These are phyloP conservation scores for Tenebrosternarchus preto DNA, from an alignment of 2,113 vertebrate species.

Conservation along the genomic window DNA sequence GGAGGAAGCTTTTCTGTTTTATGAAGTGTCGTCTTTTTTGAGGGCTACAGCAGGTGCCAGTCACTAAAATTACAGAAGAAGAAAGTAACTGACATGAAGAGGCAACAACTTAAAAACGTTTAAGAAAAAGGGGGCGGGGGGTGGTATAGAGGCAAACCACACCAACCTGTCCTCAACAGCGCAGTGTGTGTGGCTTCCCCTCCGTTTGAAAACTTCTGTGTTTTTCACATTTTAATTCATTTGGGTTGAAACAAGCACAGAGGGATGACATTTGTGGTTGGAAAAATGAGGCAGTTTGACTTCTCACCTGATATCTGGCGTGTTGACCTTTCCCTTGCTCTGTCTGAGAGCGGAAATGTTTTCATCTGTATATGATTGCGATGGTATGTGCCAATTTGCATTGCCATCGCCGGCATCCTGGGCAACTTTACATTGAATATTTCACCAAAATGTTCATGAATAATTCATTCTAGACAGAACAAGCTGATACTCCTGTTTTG, in stretches of 20 bases:
- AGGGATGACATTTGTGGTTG: slow-evolving; percentile 58
- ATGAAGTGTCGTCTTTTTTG: background rate
- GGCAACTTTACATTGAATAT: background rate
- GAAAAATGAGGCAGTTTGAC: slow-evolving; percentile 35
- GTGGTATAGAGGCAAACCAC: slow-evolving; percentile 52
- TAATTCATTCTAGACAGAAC: background rate
- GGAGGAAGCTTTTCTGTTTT: slow-evolving; percentile 18
- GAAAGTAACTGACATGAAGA: slow-evolving; percentile 54
- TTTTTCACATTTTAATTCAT: slow-evolving; percentile 28
- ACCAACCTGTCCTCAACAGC: slow-evolving; percentile 43
- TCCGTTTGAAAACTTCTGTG: slow-evolving; percentile 43
- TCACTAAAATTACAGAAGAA: slow-evolving; percentile 24
- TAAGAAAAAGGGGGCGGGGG: background rate
- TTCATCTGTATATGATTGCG: background rate
- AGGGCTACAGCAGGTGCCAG: slow-evolving; percentile 27
- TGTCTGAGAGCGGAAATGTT: slow-evolving; percentile 35
- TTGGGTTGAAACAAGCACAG: background rate
- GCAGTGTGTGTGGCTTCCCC: slow-evolving; percentile 54
- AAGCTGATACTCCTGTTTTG: background rate
- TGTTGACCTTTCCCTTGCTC: slow-evolving; percentile 48
- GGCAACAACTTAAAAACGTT: slow-evolving; percentile 69
- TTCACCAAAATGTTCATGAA: background rate
- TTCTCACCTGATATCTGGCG: slow-evolving; percentile 28
- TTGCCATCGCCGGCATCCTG: background rate
- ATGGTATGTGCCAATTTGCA: background rate